Percentiles rank a stretch among this genome's conserved stretches.
phyloP scores from a whole-genome alignment of 1,140 invertebrate species.

The Mercenaria mercenaria region DNA sequence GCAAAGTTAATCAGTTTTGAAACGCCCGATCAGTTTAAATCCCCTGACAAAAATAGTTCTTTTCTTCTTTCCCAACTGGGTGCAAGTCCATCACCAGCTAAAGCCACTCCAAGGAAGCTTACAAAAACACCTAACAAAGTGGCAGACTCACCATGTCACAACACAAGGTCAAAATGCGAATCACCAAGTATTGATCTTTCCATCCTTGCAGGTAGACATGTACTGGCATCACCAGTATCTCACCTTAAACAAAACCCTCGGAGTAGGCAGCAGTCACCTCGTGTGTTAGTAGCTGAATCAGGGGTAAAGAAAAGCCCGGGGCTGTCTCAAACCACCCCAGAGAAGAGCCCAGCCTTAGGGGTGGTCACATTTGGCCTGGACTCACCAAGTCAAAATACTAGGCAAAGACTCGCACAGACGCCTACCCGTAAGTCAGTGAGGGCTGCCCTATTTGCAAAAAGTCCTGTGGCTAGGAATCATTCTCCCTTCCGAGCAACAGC shows the following conservation, averaged over 20 bases:
- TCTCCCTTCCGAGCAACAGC: constrained; percentile 3
- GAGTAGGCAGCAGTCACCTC: constrained; percentile 40
- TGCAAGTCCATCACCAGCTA: constrained; percentile 72
- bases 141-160: constrained; percentile 44
- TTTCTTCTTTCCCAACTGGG: constrained; percentile 75
- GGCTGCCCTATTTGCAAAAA: constrained; percentile 71
- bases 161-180: constrained; percentile 55
- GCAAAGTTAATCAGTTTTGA: constrained; percentile 45
- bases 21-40: constrained; percentile 64
- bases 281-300: constrained; percentile 53
- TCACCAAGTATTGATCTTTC: constrained; percentile 41
- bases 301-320: constrained; percentile 2
- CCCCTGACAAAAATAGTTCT: constrained; percentile 74
- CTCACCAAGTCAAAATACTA: constrained; percentile 74
- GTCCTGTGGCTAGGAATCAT: constrained; percentile 57
- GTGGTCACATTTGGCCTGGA: constrained; percentile 30
- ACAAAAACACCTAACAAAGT: constrained; percentile 59
- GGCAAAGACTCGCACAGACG: constrained; percentile 63
- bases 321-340: constrained; percentile 30
- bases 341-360: constrained; percentile 31
- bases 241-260: constrained; percentile 14
- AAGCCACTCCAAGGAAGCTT: constrained; percentile 65
- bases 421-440: constrained; percentile 73
- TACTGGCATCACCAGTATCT: neutral
- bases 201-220: constrained; percentile 32